phyloP scores from a whole-genome alignment of 2,888 invertebrate species.

The Dromius quadrimaculatus region DNA sequence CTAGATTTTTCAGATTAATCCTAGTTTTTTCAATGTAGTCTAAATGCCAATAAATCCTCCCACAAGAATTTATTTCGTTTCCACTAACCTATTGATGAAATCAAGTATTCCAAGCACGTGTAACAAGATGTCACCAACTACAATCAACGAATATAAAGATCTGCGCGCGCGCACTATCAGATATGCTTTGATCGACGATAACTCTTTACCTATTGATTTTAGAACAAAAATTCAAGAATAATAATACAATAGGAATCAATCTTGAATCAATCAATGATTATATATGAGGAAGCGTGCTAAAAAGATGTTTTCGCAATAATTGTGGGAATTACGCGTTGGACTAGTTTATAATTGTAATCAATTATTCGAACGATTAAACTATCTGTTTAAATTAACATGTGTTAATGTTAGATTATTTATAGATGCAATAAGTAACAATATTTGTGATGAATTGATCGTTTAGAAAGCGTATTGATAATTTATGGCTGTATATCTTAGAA shows the following conservation, averaged over 20 bases:
- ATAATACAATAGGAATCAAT: no score
- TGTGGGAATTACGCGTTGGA: not conserved
- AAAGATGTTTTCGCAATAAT: not conserved
- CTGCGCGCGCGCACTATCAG: constrained; percentile 11
- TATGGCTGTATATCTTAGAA: no score
- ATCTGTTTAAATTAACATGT: constrained; percentile 33
- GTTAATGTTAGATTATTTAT: constrained; percentile 10
- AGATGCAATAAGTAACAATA: not conserved
- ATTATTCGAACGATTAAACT: constrained; percentile 22
- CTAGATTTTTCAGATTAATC: no score
- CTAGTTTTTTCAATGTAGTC: no score
- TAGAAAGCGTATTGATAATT: constrained; percentile 8
- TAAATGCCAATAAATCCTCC: constrained; percentile 21
- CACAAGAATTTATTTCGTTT: constrained; percentile 44
- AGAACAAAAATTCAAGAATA: not conserved
- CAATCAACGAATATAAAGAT: constrained; percentile 7
- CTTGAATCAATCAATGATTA: not conserved
- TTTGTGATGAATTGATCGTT: constrained; percentile 21
- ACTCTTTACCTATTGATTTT: no score
- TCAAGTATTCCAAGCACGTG: constrained; percentile 39
- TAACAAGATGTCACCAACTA: constrained; percentile 37
- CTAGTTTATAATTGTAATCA: constrained; percentile 19
- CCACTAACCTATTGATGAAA: constrained; percentile 49
- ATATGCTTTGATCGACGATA: not conserved
- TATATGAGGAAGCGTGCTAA: no score